Evolutionary conservation across 2,113 vertebrate genomes (phyloP).

Genomic region (Chlorocebus sabaeus): DNA sequence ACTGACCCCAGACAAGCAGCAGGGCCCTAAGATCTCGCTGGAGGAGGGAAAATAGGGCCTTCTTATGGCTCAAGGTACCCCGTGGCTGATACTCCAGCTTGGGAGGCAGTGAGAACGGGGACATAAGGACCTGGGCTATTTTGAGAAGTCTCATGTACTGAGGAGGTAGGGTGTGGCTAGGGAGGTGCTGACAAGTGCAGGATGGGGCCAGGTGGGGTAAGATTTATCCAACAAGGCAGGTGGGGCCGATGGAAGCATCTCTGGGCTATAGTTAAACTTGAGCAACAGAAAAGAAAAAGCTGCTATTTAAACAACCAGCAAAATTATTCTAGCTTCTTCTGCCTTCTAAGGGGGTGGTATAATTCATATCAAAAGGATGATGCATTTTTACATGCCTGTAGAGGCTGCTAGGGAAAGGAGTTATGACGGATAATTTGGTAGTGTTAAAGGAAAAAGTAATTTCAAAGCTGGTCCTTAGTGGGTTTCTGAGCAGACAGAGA

Average conservation of each 20-base stretch:
- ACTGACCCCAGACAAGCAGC: not conserved
- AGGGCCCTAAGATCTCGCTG: not conserved
- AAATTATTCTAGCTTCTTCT: not conserved
- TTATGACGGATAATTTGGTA: constrained; percentile 13
- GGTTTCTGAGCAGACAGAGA: constrained; percentile 6
- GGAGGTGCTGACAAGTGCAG: not conserved
- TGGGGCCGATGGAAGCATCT: not conserved
- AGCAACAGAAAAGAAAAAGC: not conserved
- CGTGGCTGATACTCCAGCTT: not conserved
- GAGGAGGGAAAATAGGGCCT: not conserved
- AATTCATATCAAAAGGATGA: constrained; percentile 19
- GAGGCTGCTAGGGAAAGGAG: not conserved
- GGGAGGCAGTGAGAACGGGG: not conserved
- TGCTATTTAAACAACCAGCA: not conserved
- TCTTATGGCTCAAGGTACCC: not conserved
- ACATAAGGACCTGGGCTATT: not conserved
- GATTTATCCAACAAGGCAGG: not conserved
- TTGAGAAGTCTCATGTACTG: not conserved
- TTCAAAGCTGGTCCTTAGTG: not conserved
- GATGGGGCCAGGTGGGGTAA: not conserved
- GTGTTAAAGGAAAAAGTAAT: constrained; percentile 47
- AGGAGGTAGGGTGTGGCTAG: not conserved
- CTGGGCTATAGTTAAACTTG: not conserved
- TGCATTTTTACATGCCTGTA: not conserved
- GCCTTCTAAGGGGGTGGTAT: not conserved